Conservation (phyloP, 2,113 vertebrate species). For the Notarius quadriscutis region DNA sequence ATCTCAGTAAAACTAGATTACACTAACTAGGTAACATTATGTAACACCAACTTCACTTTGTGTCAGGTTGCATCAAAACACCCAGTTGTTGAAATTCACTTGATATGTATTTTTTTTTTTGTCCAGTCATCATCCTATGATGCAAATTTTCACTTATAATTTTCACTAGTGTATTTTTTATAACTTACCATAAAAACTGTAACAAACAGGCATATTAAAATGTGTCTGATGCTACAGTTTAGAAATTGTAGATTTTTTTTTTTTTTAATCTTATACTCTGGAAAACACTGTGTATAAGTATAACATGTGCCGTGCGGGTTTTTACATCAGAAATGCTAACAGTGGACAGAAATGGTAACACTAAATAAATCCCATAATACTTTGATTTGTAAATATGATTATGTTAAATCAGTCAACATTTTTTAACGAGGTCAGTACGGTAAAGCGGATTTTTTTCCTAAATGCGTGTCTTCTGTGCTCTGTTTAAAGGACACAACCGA, state of each 20-base stretch:
- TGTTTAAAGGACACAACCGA: conserved; percentile 88
- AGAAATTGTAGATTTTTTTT: neutral
- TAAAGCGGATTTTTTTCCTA: neutral
- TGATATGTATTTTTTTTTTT: neutral
- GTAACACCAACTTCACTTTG: no score
- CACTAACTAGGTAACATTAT: no score
- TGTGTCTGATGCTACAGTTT: neutral
- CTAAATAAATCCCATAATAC: neutral
- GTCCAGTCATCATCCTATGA: neutral
- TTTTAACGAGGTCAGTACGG: neutral
- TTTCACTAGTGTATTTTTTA: no score
- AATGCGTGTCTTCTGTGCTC: neutral
- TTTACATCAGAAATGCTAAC: neutral
- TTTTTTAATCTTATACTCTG: neutral
- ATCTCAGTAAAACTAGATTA: no score
- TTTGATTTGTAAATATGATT: neutral
- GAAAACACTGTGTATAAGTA: neutral
- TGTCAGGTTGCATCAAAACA: no score
- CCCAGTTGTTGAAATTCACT: no score
- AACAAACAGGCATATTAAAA: neutral
- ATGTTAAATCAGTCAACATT: neutral
- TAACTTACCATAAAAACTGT: neutral
- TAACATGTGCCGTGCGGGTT: neutral
- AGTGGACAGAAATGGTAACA: neutral
- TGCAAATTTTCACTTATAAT: no score